Conservation (phyloP, 92 coral and sea anemone species). For the Epizoanthus stellaris region DNA sequence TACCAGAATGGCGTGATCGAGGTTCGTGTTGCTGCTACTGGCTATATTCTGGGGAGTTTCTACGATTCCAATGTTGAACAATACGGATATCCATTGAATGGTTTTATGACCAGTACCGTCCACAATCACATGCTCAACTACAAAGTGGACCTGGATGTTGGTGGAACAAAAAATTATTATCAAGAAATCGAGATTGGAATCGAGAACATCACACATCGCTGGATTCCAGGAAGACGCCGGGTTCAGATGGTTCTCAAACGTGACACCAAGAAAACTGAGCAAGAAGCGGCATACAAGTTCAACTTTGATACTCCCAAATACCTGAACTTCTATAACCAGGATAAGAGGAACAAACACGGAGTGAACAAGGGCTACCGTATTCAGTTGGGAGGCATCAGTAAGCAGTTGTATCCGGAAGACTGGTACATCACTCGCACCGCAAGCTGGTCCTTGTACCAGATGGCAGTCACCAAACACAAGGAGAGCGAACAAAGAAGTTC, state of each 20-base stretch:
- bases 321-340: slow-evolving; percentile 79
- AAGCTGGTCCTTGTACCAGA: slow-evolving; percentile 86
- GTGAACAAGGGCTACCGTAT: slow-evolving; percentile 87
- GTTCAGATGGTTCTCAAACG: slow-evolving; percentile 80
- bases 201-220: slow-evolving; percentile 78
- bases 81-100: slow-evolving; percentile 65
- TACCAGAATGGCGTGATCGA: slow-evolving; percentile 82
- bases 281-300: slow-evolving; percentile 84
- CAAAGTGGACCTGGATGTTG: slow-evolving; percentile 87
- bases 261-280: slow-evolving; percentile 73
- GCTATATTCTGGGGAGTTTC: slow-evolving; percentile 65
- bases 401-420: slow-evolving; percentile 84
- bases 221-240: slow-evolving; percentile 67
- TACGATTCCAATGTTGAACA: slow-evolving; percentile 55
- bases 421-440: slow-evolving; percentile 78
- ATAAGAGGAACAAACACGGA: slow-evolving; percentile 69
- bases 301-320: slow-evolving; percentile 84
- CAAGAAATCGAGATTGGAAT: slow-evolving; percentile 76
- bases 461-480: slow-evolving; percentile 90
- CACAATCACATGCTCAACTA: slow-evolving; percentile 86
- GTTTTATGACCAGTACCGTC: slow-evolving; percentile 60
- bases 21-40: slow-evolving; percentile 73
- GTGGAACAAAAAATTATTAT: slow-evolving; percentile 72
- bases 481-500: slow-evolving; percentile 78
- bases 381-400: slow-evolving; percentile 69